These are phyloP conservation scores for Coturnix japonica DNA, from an alignment of 2,113 vertebrate species.

Conservation along the genomic window DNA sequence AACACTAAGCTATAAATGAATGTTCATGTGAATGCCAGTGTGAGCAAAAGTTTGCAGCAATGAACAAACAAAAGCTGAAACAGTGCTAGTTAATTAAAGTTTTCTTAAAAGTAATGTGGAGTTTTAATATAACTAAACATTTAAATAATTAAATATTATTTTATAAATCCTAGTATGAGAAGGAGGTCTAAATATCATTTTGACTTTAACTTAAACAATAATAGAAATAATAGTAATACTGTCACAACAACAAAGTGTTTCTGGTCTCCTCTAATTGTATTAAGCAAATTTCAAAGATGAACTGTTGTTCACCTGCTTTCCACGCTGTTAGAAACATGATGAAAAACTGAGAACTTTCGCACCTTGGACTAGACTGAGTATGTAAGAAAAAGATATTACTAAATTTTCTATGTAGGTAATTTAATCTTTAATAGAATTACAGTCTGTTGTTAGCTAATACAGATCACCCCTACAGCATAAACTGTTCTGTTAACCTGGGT, in stretches of 20 bases:
- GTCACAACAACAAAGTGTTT: background rate
- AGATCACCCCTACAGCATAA: background rate
- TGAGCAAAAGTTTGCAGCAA: background rate
- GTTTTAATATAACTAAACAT: no score
- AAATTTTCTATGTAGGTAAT: background rate
- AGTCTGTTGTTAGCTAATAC: background rate
- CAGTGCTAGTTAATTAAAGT: background rate
- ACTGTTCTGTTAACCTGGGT: background rate
- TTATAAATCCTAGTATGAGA: no score
- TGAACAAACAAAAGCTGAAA: background rate
- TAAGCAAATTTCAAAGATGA: background rate
- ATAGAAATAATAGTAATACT: background rate
- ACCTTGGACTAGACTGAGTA: background rate
- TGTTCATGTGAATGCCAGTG: background rate
- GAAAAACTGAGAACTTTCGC: background rate
- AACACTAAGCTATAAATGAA: background rate
- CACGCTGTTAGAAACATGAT: background rate
- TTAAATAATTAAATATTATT: no score
- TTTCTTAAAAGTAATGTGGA: background rate
- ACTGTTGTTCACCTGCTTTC: background rate
- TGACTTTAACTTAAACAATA: background rate
- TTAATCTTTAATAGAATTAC: accelerated
- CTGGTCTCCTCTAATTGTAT: background rate
- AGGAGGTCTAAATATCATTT: background rate
- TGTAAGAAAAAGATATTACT: accelerated